Evolutionary conservation across 2,113 vertebrate species (phyloP).

Genomic region (Sphyrna mokarran): DNA sequence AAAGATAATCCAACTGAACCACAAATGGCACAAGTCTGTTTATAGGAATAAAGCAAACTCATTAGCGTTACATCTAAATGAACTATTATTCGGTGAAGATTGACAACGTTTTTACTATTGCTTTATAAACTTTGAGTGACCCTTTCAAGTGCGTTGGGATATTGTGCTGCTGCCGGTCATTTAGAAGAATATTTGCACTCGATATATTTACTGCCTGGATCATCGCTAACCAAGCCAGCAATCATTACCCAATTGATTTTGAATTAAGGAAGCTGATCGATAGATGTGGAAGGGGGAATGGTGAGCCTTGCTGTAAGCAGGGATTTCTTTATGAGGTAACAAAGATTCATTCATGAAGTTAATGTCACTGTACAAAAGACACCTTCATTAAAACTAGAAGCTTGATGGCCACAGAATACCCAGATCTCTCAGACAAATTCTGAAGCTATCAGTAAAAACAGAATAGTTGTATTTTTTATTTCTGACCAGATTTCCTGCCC

Average conservation of each 20-base stretch:
- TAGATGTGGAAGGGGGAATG: background rate
- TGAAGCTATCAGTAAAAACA: no score
- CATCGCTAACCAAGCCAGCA: background rate
- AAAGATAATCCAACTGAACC: no score
- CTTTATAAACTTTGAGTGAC: background rate
- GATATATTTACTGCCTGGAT: background rate
- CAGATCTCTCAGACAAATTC: no score
- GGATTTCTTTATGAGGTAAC: no score
- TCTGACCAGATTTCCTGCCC: no score
- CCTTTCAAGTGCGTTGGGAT: background rate
- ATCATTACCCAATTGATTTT: constrained; percentile 1
- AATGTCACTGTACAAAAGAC: no score
- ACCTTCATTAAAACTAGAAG: no score
- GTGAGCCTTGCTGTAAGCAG: background rate
- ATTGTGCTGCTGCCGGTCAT: no score
- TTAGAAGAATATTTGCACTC: background rate
- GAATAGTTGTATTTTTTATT: no score
- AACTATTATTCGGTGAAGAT: background rate
- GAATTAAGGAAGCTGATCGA: background rate
- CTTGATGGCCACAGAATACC: no score
- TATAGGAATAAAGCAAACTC: background rate
- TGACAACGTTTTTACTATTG: background rate
- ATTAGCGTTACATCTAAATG: background rate
- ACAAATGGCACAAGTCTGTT: background rate
- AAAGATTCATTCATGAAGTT: no score